Evolutionary conservation across 2,113 vertebrate species (phyloP).

Genomic region (Tetrao urogallus): DNA sequence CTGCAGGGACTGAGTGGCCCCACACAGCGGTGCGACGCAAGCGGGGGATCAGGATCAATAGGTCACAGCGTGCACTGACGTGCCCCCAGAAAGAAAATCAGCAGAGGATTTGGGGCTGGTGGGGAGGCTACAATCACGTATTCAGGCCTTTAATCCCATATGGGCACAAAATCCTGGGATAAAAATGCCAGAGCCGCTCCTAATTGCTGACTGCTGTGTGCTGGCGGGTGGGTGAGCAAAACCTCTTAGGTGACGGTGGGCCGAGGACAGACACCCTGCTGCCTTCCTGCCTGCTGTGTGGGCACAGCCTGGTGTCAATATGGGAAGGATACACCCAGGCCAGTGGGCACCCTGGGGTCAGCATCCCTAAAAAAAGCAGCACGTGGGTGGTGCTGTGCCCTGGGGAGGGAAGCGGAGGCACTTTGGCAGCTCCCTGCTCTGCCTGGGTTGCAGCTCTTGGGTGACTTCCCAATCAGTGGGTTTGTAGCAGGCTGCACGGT

Average conservation of each 20-base stretch:
- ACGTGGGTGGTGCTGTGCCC: neutral
- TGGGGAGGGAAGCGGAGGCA: too few relatives aligned
- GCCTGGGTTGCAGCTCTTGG: neutral
- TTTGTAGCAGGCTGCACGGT: too few relatives aligned
- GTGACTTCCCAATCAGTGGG: neutral
- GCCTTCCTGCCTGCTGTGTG: neutral
- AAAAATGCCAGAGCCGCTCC: slow-evolving; percentile 51
- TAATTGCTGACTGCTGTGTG: slow-evolving; percentile 15
- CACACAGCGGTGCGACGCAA: neutral
- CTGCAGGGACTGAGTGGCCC: rapidly evolving
- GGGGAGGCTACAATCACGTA: slow-evolving; percentile 31
- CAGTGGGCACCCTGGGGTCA: neutral
- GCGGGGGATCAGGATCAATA: slow-evolving; percentile 51
- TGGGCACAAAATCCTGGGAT: slow-evolving; percentile 53
- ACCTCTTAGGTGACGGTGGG: neutral
- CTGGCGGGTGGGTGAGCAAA: neutral
- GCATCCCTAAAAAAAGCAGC: neutral
- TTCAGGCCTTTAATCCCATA: slow-evolving; percentile 52
- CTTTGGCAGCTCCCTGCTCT: neutral
- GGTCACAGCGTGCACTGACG: slow-evolving; percentile 11
- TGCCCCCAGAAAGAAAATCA: slow-evolving; percentile 53
- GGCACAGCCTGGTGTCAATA: neutral
- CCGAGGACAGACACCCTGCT: neutral
- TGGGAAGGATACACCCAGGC: neutral
- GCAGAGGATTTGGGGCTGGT: slow-evolving; percentile 49